Conservation (phyloP, 2,888 invertebrate species). For the Epistrophella euchroma region DNA sequence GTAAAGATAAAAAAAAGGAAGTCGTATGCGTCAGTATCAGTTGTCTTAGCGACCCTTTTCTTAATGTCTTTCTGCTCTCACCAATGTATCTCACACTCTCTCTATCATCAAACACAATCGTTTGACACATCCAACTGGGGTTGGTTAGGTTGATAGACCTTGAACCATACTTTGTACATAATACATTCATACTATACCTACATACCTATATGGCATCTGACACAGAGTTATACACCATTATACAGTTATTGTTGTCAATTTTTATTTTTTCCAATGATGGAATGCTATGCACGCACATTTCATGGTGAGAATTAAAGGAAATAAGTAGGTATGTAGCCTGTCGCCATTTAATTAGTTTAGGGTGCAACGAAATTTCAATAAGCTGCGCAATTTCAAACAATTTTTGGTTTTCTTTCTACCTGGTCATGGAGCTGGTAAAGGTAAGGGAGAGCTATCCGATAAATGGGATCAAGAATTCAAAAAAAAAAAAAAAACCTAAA, state of each 20-base stretch:
- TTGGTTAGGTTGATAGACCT: constrained; percentile 33
- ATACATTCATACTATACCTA: not conserved
- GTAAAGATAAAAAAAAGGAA: constrained; percentile 41
- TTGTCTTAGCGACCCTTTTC: constrained; percentile 65
- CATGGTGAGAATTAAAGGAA: constrained; percentile 27
- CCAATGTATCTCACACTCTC: not conserved
- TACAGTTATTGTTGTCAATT: constrained; percentile 57
- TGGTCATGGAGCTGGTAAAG: constrained; percentile 9
- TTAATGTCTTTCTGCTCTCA: constrained; percentile 17
- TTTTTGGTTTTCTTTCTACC: constrained; percentile 39
- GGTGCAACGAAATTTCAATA: constrained; percentile 58
- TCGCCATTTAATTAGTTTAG: constrained; percentile 71
- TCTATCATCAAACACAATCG: constrained; percentile 42
- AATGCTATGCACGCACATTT: constrained; percentile 68
- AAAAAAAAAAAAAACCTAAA: not conserved
- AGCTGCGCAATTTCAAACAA: constrained; percentile 22
- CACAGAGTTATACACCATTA: not conserved
- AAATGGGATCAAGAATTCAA: not conserved
- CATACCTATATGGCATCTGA: not conserved
- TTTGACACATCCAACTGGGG: constrained; percentile 62
- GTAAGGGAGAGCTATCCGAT: not conserved
- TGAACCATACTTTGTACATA: constrained; percentile 18
- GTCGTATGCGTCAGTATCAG: constrained; percentile 43
- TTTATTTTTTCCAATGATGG: constrained; percentile 54
- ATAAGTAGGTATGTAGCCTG: constrained; percentile 54